Percentiles rank a stretch among this genome's conserved stretches.
These are phyloP conservation scores for Coremacera marginata DNA, from an alignment of 2,888 invertebrate genomes.

Conservation along the genomic window DNA sequence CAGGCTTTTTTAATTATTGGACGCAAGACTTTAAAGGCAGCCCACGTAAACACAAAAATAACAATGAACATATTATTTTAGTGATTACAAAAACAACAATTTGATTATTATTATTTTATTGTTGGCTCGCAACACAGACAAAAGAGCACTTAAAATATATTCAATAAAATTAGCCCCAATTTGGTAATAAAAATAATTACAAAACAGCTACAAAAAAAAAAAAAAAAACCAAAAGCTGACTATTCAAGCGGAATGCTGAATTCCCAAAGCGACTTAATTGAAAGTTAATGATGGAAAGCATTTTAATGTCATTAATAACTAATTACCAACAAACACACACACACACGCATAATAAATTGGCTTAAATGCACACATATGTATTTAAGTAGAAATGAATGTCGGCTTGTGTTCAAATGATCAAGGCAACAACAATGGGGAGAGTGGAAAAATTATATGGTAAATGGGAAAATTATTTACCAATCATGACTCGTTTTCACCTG, in stretches of 20 bases:
- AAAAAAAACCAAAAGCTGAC: too few species aligned
- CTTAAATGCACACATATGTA: neutral
- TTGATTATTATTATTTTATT: too few species aligned
- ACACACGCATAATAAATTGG: neutral
- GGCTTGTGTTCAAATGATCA: neutral
- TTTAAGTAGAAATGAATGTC: neutral
- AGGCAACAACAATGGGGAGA: neutral
- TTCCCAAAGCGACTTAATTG: conserved; percentile 26
- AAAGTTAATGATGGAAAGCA: conserved; percentile 33
- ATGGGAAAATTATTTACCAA: conserved; percentile 25
- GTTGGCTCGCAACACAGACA: too few species aligned
- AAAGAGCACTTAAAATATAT: too few species aligned
- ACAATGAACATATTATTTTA: too few species aligned
- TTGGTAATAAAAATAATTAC: too few species aligned
- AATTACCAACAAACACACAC: conserved; percentile 11
- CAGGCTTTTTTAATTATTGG: too few species aligned
- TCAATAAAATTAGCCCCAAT: too few species aligned
- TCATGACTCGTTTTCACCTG: conserved; percentile 33
- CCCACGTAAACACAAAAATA: too few species aligned
- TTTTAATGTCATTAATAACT: conserved; percentile 26
- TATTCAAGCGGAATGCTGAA: neutral
- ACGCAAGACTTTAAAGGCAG: too few species aligned
- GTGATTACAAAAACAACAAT: too few species aligned
- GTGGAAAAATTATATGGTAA: neutral
- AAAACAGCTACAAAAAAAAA: too few species aligned